These are phyloP conservation scores for Eumeta japonica DNA, from an alignment of 1,140 invertebrate species.

Conservation along the genomic window DNA sequence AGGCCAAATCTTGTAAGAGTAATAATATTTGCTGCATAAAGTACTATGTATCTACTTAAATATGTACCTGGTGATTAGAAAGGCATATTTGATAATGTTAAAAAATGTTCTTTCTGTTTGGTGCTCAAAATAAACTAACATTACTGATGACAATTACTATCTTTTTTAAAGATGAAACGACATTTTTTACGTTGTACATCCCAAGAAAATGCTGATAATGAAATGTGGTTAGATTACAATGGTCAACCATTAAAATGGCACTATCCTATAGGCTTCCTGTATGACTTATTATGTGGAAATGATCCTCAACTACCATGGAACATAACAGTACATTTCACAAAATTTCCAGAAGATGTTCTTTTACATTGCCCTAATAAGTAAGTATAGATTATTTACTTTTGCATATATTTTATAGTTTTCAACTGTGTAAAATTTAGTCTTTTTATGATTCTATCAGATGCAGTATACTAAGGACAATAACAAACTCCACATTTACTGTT, in stretches of 20 bases:
- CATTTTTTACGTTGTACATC: conserved; percentile 84
- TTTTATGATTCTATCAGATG: no score
- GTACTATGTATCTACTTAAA: no score
- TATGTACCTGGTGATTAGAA: no score
- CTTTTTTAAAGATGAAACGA: conserved; percentile 72
- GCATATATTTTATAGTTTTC: no score
- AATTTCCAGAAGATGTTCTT: conserved; percentile 80
- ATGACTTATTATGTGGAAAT: conserved; percentile 73
- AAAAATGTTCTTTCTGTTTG: no score
- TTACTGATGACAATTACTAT: no score
- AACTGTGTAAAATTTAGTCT: no score
- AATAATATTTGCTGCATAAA: no score
- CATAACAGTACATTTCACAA: conserved; percentile 92
- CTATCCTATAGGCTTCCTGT: conserved; percentile 93
- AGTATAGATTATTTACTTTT: conserved; percentile 10
- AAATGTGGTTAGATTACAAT: conserved; percentile 96
- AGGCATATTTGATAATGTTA: no score
- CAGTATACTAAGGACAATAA: no score
- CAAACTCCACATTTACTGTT: no score
- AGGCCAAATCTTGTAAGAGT: no score
- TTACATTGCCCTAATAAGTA: conserved; percentile 79
- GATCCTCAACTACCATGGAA: conserved; percentile 86
- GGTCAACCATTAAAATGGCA: conserved; percentile 93
- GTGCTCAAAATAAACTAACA: conserved; percentile 1
- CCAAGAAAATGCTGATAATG: conserved; percentile 77